Evolutionary conservation across 1,140 invertebrate species (phyloP), one percentile per base, ranked within the genome.

Genomic region (Eupeodes corollae): DNA sequence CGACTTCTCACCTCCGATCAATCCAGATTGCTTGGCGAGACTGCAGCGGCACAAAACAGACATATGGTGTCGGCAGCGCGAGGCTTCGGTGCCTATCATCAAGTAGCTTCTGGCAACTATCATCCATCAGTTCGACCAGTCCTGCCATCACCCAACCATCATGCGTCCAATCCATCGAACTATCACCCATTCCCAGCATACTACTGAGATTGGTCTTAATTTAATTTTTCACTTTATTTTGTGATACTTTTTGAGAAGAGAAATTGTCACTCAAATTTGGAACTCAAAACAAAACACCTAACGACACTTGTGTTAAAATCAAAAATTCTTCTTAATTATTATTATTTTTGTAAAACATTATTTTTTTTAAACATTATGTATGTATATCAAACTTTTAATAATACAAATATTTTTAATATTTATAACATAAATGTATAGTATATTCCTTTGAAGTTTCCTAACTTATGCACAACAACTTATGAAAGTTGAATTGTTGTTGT

Each of bases 121-220:
- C 65, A 68, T 61, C 65, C 66, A 39, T 55, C 61, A n/a, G 65
- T 68, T 1, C 35, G 65, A 41, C 62, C 65, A n/a, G 64, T 67
- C 2, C 38, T 68, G 44, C 61, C 66, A 2, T 64, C 65, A 11
- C 56, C 66, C 26, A 68, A 63, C 51, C 66, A 68, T 50, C 62
- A 66, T 50, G 54, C 66, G 55, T 61, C 64, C 47, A 68, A 68
- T 65, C 66, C 65, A 38, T 64, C 65, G 31, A 68, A 68, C 37
- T 68, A 68, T 53, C 66, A 68, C 53, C 66, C 66, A 14, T 68
- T 68, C 52, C 63, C 66, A 10, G 66, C 66, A 40, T 68, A 66
- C 46, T 68, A 68, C 48, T 68, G 64, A 49, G 50, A 38, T 26
- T 26, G 21, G 21, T 26, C 21, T 26, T 26, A 26, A 26, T 26